Percentiles rank a stretch among this genome's conserved stretches.
These are phyloP conservation scores for Hypsopygia costalis DNA, from an alignment of 2,888 invertebrate genomes.

Conservation along the genomic window DNA sequence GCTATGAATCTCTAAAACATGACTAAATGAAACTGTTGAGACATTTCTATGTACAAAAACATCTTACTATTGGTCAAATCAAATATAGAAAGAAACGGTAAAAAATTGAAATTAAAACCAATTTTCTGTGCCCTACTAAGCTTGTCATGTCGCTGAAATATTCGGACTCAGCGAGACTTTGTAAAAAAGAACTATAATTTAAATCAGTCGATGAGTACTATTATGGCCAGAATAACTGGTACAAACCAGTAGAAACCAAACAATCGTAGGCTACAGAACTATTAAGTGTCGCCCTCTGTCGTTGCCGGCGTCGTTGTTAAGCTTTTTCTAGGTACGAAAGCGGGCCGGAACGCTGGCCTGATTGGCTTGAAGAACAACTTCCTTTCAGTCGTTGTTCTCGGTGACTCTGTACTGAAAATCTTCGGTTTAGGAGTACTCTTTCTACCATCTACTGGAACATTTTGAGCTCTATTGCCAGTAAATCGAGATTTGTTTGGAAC, in stretches of 20 bases:
- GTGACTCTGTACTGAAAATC: constrained; percentile 56
- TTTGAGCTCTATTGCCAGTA: constrained; percentile 55
- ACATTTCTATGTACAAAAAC: constrained; percentile 44
- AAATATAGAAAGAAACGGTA: background rate
- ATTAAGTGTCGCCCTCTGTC: constrained; percentile 32
- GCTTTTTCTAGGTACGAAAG: constrained; percentile 59
- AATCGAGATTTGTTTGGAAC: constrained; percentile 57
- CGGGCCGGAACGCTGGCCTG: constrained; percentile 60
- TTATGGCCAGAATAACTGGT: constrained; percentile 55
- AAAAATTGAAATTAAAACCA: background rate
- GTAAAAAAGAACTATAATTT: constrained; percentile 30
- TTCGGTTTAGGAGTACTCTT: constrained; percentile 44
- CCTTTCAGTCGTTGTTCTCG: constrained; percentile 61
- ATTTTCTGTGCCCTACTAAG: too few relatives aligned
- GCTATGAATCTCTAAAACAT: constrained; percentile 70
- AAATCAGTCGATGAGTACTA: constrained; percentile 37
- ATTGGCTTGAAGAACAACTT: constrained; percentile 59
- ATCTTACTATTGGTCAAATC: background rate
- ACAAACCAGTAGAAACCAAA: constrained; percentile 30
- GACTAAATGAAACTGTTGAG: constrained; percentile 65
- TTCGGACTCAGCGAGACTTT: constrained; percentile 34
- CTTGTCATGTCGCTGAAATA: constrained; percentile 14
- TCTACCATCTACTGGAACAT: constrained; percentile 64
- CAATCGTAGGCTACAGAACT: constrained; percentile 5
- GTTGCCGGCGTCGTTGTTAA: constrained; percentile 41